Evolutionary conservation across 2,113 vertebrate species (phyloP), one percentile per base, ranked within the genome.

Genomic region (Himantopus leucocephalus): DNA sequence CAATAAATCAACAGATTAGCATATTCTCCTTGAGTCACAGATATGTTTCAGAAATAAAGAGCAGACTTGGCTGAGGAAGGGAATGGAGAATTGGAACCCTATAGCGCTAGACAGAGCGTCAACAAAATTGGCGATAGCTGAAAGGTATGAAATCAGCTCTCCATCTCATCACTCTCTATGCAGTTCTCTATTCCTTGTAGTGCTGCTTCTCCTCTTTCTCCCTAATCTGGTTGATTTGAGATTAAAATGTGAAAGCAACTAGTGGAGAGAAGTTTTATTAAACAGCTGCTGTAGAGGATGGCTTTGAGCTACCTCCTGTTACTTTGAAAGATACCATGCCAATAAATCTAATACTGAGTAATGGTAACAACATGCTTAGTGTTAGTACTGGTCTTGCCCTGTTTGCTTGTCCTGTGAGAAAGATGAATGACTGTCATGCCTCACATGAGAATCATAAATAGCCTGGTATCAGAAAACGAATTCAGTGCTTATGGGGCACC

Each of bases 231-330:
- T 34, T 97, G 91, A 85, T 97, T 95, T 96, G 79, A 56, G 89
- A 97, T 95, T 97, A 92, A 95, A 97, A 95, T 83, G 95, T 70
- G 87, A 96, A 97, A 90, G 85, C 70, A 94, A 84, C 84, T 59
- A 55, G 68, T 8, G 2, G 84, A 88, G 81, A 92, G 37, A 82
- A 47, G 48, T 94, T 90, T 90, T 90, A 87, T 87, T 94, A 90
- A 97, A 81, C 91, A 96, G 85, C 85, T 95, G 81, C 83, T 71
- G 70, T 26, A 90, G 80, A 85, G 87, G 76, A 78, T 85, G 85
- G 66, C 76, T 96, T 95, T 95, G 79, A 95, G 89, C 94, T 92
- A 56, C 87, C 85, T 97, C 78, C 96, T 88, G 91, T 70, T 96
- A 71, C 92, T 96, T 56, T 94, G 90, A 97, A 96, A 96, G 94